These are phyloP conservation scores for Synanthedon myopaeformis DNA, from an alignment of 2,888 invertebrate species.

Conservation along the genomic window DNA sequence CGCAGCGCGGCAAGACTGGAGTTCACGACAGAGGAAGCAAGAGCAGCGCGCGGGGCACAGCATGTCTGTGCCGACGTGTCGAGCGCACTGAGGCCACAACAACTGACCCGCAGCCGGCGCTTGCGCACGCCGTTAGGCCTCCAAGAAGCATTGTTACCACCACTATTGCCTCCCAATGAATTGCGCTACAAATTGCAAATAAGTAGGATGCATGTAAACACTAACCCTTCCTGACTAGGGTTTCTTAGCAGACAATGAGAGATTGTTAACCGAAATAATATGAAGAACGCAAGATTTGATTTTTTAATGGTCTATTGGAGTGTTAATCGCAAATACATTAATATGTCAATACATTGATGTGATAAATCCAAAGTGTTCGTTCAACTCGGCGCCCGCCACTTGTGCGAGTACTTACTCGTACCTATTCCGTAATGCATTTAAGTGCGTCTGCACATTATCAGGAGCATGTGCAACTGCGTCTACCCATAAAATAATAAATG, in stretches of 20 bases:
- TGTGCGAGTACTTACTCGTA: too few relatives aligned
- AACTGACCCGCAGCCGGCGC: conserved; percentile 12
- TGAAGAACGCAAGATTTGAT: too few relatives aligned
- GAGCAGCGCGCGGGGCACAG: conserved; percentile 79
- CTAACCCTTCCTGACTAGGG: too few relatives aligned
- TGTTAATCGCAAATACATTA: too few relatives aligned
- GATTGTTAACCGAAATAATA: too few relatives aligned
- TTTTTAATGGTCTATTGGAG: too few relatives aligned
- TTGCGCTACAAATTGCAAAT: conserved; percentile 7
- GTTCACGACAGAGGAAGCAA: conserved; percentile 81
- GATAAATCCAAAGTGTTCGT: too few relatives aligned
- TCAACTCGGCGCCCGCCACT: conserved; percentile 3
- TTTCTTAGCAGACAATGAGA: too few relatives aligned
- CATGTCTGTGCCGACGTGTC: conserved; percentile 66
- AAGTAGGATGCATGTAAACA: conserved; percentile 14
- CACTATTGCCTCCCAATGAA: conserved; percentile 25
- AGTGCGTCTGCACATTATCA: conserved; percentile 20
- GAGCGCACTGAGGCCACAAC: conserved; percentile 39
- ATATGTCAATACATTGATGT: too few relatives aligned
- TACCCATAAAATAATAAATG: conserved; percentile 19
- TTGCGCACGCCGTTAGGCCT: conserved; percentile 27
- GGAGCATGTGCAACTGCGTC: conserved; percentile 1
- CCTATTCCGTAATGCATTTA: neutral
- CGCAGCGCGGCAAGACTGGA: conserved; percentile 73
- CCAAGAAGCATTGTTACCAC: conserved; percentile 32